These are phyloP conservation scores for Prionchulus punctatus DNA, from an alignment of 2,888 invertebrate genomes.

Conservation along the genomic window DNA sequence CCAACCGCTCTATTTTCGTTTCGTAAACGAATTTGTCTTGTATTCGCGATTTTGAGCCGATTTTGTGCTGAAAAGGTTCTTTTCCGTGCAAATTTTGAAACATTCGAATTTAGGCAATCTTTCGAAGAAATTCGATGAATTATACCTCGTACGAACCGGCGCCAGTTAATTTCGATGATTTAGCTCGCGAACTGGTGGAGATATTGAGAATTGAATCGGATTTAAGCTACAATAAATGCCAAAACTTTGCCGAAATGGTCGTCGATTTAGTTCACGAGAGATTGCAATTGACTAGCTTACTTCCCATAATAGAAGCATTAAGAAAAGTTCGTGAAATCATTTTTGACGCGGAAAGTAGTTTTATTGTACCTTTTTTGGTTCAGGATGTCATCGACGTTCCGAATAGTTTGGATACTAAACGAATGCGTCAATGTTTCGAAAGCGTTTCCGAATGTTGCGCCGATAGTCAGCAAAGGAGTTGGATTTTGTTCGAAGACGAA, in stretches of 20 bases:
- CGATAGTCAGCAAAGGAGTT: conserved; percentile 1
- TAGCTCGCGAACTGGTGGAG: not conserved
- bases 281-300: too few relatives aligned
- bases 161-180: not conserved
- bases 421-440: not conserved
- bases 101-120: too few relatives aligned
- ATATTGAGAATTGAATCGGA: not conserved
- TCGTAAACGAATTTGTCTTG: too few relatives aligned
- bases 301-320: not conserved
- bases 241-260: not conserved
- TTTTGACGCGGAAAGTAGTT: not conserved
- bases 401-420: not conserved
- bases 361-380: not conserved
- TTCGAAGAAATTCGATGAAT: too few relatives aligned
- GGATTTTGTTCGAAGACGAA: not conserved
- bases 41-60: too few relatives aligned
- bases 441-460: not conserved
- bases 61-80: too few relatives aligned
- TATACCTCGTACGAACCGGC: not conserved
- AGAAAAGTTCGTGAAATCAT: not conserved
- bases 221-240: not conserved
- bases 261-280: not conserved
- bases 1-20: too few relatives aligned
- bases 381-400: conserved; percentile 1
- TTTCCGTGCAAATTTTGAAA: too few relatives aligned